These are phyloP conservation scores for Ivindomyrus marchei DNA, from an alignment of 2,113 vertebrate species.

Conservation along the genomic window DNA sequence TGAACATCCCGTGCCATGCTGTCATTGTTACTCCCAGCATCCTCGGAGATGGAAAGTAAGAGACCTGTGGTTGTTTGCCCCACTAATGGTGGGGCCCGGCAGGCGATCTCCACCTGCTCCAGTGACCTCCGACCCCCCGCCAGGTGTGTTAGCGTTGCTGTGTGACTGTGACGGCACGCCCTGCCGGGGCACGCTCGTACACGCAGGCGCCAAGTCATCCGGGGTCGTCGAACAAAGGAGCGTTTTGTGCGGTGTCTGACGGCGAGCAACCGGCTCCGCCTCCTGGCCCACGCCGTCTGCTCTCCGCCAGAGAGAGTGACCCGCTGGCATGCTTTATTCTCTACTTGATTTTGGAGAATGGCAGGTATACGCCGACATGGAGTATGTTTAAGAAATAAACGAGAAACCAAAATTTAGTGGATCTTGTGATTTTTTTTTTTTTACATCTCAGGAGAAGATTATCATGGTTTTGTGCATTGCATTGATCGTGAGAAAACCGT, in stretches of 20 bases:
- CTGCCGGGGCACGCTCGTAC: background rate
- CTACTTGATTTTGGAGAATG: background rate
- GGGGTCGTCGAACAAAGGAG: constrained; percentile 17
- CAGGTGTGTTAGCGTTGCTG: constrained; percentile 9
- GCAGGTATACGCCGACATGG: background rate
- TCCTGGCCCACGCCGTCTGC: background rate
- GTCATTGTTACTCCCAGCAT: background rate
- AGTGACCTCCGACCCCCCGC: background rate
- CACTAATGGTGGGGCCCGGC: background rate
- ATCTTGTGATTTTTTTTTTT: background rate
- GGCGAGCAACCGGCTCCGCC: background rate
- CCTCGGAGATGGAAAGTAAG: background rate
- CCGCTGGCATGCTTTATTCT: background rate
- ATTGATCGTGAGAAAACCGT: background rate
- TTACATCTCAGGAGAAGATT: background rate
- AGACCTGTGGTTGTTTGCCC: background rate
- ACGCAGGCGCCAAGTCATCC: background rate
- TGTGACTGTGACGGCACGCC: constrained; percentile 2
- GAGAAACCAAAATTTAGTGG: background rate
- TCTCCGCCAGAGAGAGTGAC: background rate
- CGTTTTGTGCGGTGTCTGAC: constrained; percentile 19
- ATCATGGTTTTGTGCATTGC: background rate
- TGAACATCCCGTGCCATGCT: background rate
- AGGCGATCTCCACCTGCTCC: background rate
- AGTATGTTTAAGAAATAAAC: background rate